Base-by-base conservation (phyloP, 2,888 invertebrate species). In the Anarsia innoxiella region DNA sequence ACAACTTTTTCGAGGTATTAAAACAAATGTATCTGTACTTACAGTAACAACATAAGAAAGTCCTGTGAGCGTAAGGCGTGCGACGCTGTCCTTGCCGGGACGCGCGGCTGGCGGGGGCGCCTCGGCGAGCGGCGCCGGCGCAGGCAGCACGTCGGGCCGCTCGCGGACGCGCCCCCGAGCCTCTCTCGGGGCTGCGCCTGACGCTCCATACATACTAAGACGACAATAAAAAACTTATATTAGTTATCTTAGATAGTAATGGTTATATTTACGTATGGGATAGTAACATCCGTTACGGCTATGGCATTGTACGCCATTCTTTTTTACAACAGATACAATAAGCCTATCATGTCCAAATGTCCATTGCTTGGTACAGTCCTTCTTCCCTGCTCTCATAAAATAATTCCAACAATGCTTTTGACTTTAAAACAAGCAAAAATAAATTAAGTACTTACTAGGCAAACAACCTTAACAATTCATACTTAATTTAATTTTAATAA, bases 21-120 rank as follows among this genome's bases (percentile, higher is more conserved):
- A 8, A 19, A 8, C 19, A 19, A 19, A 19, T 19, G 19, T 11
- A 29, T n/a, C 14, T 33, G 14, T 44, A 86, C 89, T 89, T 66
- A 94, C 94, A 76, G 90, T 90, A 56, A 92, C 90, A 66, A 93
- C 90, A 74, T 91, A 92, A 57, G 92, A 90, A 38, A 94, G 82
- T 44, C 93, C 93, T 53, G 91, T 90, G 71, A 92, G 88, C 13
- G 94, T 93, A 88, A 94, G 92, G 59, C 91, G 86, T 26, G 93
- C 91, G 19, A 94, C 94, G 44, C 94, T 93, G 59, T 94, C 93
- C 85, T 92, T 92, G 64, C 91, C 88, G 25, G 64, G 77, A 45
- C 59, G 84, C 62, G 61, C 79, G 58, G 58, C 70, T 53, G 57
- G 80, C 56, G 63, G 49, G 57, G 66, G 44, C 44, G 70, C 65